Evolutionary conservation across 23 tunicate species (phyloP), one percentile per base, ranked within the genome.

Genomic region (Diplosoma virens): DNA sequence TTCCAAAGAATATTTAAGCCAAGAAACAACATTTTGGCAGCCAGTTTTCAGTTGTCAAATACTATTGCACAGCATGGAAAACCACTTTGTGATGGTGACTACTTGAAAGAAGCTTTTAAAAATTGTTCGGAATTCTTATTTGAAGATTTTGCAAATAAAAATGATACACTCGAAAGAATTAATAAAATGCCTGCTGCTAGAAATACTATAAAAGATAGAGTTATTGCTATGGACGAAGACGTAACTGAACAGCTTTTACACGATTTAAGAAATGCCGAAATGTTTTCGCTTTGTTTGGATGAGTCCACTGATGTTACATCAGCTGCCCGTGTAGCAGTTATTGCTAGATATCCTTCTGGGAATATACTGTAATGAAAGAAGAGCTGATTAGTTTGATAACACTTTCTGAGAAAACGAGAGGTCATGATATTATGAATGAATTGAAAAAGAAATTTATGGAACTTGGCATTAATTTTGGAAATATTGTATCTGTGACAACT

Each of bases 61-160:
- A 30, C 63, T 67, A 79, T 79, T 79, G 84, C 84, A 47, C 17
- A 28, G 64, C 64, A 79, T 79, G 84, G 84, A 46, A 79, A 79
- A 68, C 84, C 77, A 47, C 76, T 79, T 79, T 67, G 66, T 67
- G 84, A 68, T 67, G 84, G 84, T 50, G 77, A 25, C 1, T 79
- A 67, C 73, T 11, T 79, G 52, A 79, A 79, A 79, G 53, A 66
- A 67, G 84, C 66, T 52, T 79, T 67, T 30, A 63, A 35, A 63
- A 65, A 5, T 5, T 78, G 74, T 37, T 61, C 73, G 26, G 73
- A 78, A 35, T 5, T 61, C 66, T 32, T 79, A 59, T 79, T 79
- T 67, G 84, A 79, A 48, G 84, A 67, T 79, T 79, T 79, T 41
- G 66, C 84, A 20, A 68, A 79, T 48, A 79, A 79, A 67, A 66